Evolutionary conservation across 2,113 vertebrate genomes (phyloP).

Genomic region (Meles meles): DNA sequence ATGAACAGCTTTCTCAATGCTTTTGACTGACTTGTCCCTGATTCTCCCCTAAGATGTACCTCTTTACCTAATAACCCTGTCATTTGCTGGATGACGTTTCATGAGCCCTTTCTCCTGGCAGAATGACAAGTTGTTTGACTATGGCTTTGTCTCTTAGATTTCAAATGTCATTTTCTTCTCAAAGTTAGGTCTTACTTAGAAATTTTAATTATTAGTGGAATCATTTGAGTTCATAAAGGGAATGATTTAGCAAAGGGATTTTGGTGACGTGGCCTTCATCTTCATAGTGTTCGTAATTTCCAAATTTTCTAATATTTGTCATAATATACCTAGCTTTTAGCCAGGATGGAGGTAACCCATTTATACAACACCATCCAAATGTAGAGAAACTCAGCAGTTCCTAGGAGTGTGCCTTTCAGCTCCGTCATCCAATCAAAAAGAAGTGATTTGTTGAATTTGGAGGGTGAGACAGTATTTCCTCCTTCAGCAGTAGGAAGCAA

Average conservation of each 20-base stretch:
- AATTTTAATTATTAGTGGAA: conserved; percentile 39
- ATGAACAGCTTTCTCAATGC: neutral
- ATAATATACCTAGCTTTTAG: conserved; percentile 33
- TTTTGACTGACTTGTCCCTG: neutral
- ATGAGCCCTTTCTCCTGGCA: neutral
- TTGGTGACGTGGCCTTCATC: conserved; percentile 25
- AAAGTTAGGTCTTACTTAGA: neutral
- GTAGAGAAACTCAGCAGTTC: neutral
- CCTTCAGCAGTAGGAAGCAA: neutral
- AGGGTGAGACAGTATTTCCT: neutral
- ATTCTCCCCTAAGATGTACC: neutral
- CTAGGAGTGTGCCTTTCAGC: neutral
- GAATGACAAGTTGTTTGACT: neutral
- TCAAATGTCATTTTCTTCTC: conserved; percentile 33
- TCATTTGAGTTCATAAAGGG: conserved; percentile 17
- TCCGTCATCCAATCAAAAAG: neutral
- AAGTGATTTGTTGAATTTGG: neutral
- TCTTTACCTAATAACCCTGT: neutral
- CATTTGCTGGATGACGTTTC: neutral
- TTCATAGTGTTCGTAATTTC: conserved; percentile 1
- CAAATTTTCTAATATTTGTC: conserved; percentile 22
- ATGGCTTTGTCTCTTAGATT: neutral
- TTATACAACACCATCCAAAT: neutral
- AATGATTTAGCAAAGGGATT: conserved; percentile 34
- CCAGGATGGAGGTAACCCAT: neutral